Evolutionary conservation across 2,113 vertebrate species (phyloP).

Genomic region (Neopipo cinnamomea): DNA sequence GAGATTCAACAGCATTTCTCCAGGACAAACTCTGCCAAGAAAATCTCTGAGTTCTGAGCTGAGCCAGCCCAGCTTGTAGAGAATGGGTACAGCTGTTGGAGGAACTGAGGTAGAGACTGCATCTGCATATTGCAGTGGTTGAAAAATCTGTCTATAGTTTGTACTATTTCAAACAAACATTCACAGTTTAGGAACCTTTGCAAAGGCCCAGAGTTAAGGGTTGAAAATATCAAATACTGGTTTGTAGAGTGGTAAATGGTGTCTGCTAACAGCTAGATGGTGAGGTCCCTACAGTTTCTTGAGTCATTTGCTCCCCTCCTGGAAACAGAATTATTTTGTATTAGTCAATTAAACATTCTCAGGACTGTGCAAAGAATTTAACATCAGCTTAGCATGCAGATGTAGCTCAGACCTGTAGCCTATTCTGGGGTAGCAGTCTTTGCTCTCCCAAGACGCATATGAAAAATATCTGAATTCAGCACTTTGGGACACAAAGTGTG

Average conservation of each 20-base stretch:
- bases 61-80: neutral
- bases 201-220: neutral
- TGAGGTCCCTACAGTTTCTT: neutral
- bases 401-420: neutral
- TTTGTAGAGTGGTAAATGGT: neutral
- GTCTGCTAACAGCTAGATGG: neutral
- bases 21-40: neutral
- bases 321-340: neutral
- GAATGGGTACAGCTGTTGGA: neutral
- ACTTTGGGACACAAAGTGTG: neutral
- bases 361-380: neutral
- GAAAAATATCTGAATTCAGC: neutral
- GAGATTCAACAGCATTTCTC: neutral
- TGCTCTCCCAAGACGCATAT: neutral
- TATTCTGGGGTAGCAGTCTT: neutral
- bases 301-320: neutral
- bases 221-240: neutral
- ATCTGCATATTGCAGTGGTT: neutral
- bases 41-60: neutral
- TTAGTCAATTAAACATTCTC: neutral
- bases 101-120: neutral
- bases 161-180: neutral
- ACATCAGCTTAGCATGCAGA: neutral
- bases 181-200: neutral
- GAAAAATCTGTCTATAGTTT: neutral